Base-by-base conservation (phyloP, 2,797 vertebrate species). In the Cynodonichthys magdalenae region DNA sequence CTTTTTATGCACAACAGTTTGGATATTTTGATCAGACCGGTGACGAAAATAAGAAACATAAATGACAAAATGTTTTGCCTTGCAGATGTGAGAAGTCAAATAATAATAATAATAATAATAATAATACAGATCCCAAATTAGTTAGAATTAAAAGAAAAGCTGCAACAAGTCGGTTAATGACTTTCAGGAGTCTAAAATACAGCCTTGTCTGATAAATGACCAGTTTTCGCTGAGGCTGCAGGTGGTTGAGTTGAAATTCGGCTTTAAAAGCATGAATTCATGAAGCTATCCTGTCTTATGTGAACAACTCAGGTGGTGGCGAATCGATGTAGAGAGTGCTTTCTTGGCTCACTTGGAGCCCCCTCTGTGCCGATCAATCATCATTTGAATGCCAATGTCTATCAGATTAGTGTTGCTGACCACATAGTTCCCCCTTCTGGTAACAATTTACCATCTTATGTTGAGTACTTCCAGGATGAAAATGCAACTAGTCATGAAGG, bases 291-390 rank as follows among this genome's bases (percentile, higher is more conserved):
- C 51, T 19, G 11, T 46, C 42, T 54, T 19, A 39, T 49, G n/a
- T 50, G 34, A 51, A 57, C 36, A 57, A 49, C 45, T 19, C 15
- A 39, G 49, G 42, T 18, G 11, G 18, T 45, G 49, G n/a, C 24
- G 14, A 49, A 20, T 45, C 31, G 28, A 64, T 60, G 46, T 15
- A 24, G 15, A 46, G 62, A 65, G 69, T 50, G 62, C 39, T 46
- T 65, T 54, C 62, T 71, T 64, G 68, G 68, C 68, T 63, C 2
- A 14, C 41, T 42, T 57, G 44, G 31, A 62, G 28, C 41, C 53
- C 24, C 29, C 10, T 46, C 20, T 46, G 48, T 42, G 34, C 34
- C 28, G 54, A 66, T 65, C 62, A 55, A 59, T 55, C 46, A 53
- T 34, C 45, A 51, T 44, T 52, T 9, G 15, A 46, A 58, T 52